These are phyloP conservation scores for Diabrotica undecimpunctata DNA, from an alignment of 1,140 invertebrate species.

Conservation along the genomic window DNA sequence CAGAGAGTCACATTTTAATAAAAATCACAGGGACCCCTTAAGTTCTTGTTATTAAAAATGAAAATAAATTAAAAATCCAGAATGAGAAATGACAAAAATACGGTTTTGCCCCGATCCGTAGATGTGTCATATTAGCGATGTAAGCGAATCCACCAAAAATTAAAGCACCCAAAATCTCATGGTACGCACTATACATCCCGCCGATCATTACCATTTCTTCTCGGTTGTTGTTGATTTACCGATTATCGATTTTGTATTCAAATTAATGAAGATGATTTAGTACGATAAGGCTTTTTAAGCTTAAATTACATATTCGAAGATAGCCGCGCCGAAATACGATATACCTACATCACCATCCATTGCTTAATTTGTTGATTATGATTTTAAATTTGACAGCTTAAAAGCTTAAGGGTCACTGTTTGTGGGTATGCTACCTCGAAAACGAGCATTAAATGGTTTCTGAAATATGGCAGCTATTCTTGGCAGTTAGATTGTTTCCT, in stretches of 20 bases:
- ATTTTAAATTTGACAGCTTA: not conserved
- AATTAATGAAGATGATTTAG: slow-evolving; percentile 11
- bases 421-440: slow-evolving; percentile 1
- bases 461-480: no score
- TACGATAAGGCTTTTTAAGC: slow-evolving; percentile 3
- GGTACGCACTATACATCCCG: not conserved
- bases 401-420: not conserved
- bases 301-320: not conserved
- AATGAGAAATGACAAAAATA: no score
- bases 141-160: no score
- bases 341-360: not conserved
- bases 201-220: slow-evolving; percentile 14
- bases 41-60: no score
- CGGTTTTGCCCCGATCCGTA: no score
- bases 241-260: slow-evolving; percentile 15
- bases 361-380: no score
- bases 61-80: no score
- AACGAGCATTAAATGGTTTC: not conserved
- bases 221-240: slow-evolving; percentile 11
- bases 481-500: no score
- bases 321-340: not conserved
- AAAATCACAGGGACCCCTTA: no score
- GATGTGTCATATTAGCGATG: no score
- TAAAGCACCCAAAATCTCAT: not conserved
- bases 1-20: no score